Evolutionary conservation across 2,113 vertebrate genomes (phyloP).

Genomic region (Alosa alosa): DNA sequence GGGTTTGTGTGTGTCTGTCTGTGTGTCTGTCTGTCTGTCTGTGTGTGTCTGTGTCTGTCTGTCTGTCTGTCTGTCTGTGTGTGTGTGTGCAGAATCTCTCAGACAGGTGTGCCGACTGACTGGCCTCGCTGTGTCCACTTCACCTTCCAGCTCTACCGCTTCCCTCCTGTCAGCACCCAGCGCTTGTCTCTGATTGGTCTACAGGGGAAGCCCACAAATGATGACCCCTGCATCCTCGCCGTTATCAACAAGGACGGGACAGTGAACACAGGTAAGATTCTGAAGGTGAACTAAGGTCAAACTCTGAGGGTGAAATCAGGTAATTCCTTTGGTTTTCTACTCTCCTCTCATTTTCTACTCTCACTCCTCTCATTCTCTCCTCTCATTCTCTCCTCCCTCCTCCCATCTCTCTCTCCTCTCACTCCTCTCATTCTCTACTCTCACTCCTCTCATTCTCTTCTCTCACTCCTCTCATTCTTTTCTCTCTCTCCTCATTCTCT

Average conservation of each 20-base stretch:
- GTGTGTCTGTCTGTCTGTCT: not conserved
- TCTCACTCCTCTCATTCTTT: too few relatives aligned
- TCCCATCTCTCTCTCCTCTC: too few relatives aligned
- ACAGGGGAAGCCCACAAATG: not conserved
- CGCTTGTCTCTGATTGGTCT: conserved; percentile 75
- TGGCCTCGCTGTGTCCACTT: conserved; percentile 82
- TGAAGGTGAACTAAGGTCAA: not conserved
- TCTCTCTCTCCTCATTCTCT: too few relatives aligned
- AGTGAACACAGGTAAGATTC: conserved; percentile 67
- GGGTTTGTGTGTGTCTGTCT: too few relatives aligned
- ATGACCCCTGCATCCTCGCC: conserved; percentile 69
- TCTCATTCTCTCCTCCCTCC: too few relatives aligned
- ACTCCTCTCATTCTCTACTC: too few relatives aligned
- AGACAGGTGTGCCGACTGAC: conserved; percentile 29
- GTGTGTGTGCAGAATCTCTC: conserved; percentile 62
- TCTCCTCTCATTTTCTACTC: not conserved
- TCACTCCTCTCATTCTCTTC: too few relatives aligned
- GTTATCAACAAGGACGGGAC: conserved; percentile 69
- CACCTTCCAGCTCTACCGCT: conserved; percentile 96
- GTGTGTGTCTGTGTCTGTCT: conserved; percentile 19
- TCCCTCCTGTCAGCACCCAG: conserved; percentile 77
- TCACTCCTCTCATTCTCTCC: not conserved
- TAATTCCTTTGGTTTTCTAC: conserved; percentile 29
- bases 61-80: not conserved
- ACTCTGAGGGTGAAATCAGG: too few relatives aligned